A percentile compares a stretch with the other conserved stretches of the same genome.
These are phyloP conservation scores for Cygnus atratus DNA, from an alignment of 2,113 vertebrate genomes.

Conservation along the genomic window DNA sequence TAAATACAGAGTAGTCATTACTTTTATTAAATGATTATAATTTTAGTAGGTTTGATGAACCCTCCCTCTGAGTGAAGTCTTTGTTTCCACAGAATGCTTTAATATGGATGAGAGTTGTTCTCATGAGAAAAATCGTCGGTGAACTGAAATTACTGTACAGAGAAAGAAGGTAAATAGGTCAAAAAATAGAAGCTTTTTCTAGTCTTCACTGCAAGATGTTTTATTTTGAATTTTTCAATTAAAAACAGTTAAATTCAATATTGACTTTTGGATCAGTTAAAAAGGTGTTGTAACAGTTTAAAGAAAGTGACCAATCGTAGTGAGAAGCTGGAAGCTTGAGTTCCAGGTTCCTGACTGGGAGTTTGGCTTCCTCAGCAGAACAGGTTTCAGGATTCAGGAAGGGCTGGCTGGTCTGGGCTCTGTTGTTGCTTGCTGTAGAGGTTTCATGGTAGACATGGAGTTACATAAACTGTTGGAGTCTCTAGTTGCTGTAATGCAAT, in stretches of 20 bases:
- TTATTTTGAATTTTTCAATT: background rate
- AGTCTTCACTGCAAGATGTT: background rate
- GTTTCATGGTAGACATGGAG: background rate
- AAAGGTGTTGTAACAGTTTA: background rate
- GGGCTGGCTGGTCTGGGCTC: background rate
- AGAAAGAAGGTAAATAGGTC: background rate
- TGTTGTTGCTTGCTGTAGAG: background rate
- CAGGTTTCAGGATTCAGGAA: background rate
- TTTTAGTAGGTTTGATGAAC: slow-evolving; percentile 45
- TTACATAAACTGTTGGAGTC: no score
- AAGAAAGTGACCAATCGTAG: background rate
- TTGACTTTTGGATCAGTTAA: background rate
- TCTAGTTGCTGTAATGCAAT: background rate
- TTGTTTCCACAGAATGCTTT: slow-evolving; percentile 49
- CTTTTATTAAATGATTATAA: slow-evolving; percentile 61
- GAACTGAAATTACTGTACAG: background rate
- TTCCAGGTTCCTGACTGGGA: background rate
- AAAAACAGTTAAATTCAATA: background rate
- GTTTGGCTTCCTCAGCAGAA: background rate
- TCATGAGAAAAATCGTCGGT: background rate
- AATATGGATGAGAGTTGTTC: slow-evolving; percentile 56
- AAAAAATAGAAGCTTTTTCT: background rate
- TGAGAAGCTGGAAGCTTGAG: background rate
- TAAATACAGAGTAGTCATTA: slow-evolving; percentile 62
- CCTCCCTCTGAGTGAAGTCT: slow-evolving; percentile 36